Evolutionary conservation across 2,888 invertebrate genomes (phyloP), one percentile per base, ranked within the genome.

Genomic region (Agapostemon virescens): DNA sequence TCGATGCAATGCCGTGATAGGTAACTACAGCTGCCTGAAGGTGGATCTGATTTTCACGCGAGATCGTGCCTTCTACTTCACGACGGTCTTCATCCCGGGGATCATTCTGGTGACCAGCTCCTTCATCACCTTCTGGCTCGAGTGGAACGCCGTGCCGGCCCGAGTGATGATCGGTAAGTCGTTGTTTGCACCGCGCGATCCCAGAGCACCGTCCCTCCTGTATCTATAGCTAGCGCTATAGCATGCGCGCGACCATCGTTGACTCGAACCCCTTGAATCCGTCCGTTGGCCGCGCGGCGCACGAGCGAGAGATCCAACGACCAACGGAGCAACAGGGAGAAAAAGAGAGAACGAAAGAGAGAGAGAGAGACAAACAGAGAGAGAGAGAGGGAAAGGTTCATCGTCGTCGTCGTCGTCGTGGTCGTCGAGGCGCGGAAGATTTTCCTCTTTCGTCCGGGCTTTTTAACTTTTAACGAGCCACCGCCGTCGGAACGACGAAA

Each of bases 41-140:
- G 98, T 98, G 94, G 97, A 97, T 94, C 95, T 98, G 93, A 97
- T 96, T 94, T 98, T 98, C 95, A 98, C 98, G 89, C 95, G 98
- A 93, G 98, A 98, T 95, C 96, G 98, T 94, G 97, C 98, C 93
- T 98, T 98, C 95, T 98, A 98, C 95, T 98, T 98, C 95, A 98
- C 98, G 91, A 98, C 98, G 93, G 98, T 98, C 94, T 98, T 98
- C 94, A 98, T 98, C 94, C 98, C 98, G 91, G 98, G 98, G 92
- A 98, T 98, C 93, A 98, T 98, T 94, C 95, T 98, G 94, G 98
- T 98, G 93, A 98, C 98, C 90, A 98, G 98, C 94, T 98, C 98
- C 92, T 98, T 98, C 95, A 98, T 98, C 94, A 98, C 98, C 92
- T 98, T 98, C 95, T 98, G 98, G 98, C 95, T 98, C 94, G 98